Conservation (phyloP, 2,797 vertebrate genomes). For the Zenarchopterus dispar region DNA sequence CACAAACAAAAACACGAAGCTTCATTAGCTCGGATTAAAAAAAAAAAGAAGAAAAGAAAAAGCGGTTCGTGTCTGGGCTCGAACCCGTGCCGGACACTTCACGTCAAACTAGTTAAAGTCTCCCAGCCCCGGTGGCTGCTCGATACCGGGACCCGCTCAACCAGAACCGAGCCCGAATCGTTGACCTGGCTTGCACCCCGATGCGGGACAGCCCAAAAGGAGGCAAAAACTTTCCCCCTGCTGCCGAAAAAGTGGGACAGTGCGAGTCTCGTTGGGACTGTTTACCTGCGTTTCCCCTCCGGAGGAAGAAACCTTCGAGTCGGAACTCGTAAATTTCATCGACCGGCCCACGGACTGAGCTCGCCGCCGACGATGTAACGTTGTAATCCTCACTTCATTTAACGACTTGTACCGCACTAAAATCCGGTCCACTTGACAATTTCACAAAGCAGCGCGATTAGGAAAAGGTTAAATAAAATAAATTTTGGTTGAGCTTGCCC, state of each 20-base stretch:
- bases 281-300: constrained; percentile 69
- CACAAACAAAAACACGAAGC: constrained; percentile 74
- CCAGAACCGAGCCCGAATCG: constrained; percentile 73
- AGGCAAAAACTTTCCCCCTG: constrained; percentile 64
- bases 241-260: constrained; percentile 39
- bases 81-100: constrained; percentile 3
- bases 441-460: constrained; percentile 29
- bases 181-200: constrained; percentile 52
- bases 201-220: constrained; percentile 58
- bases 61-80: neutral
- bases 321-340: constrained; percentile 66
- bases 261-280: constrained; percentile 23
- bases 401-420: constrained; percentile 49
- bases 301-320: constrained; percentile 45
- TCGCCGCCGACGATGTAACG: constrained; percentile 55
- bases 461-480: constrained; percentile 55
- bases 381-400: constrained; percentile 70
- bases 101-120: constrained; percentile 46
- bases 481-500: constrained; percentile 42
- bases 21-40: constrained; percentile 19
- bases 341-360: constrained; percentile 68
- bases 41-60: neutral
- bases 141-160: constrained; percentile 41
- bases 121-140: constrained; percentile 3
- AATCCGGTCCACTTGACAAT: constrained; percentile 44